A percentile compares a stretch with the other conserved stretches of the same genome.
Evolutionary conservation across 1,140 invertebrate genomes (phyloP).

Genomic region (Macrobrachium rosenbergii): DNA sequence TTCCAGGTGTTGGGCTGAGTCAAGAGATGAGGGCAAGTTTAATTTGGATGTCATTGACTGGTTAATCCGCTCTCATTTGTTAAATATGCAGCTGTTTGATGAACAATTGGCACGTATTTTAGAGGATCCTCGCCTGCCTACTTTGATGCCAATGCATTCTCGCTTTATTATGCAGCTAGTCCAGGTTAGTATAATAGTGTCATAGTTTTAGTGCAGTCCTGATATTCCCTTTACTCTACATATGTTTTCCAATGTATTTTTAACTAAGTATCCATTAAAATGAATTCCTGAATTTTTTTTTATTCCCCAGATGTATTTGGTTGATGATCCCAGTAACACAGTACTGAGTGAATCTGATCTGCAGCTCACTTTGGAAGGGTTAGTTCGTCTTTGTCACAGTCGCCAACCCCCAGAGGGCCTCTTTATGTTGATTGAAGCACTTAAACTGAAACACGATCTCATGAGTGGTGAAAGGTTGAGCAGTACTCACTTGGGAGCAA

Average conservation of each 20-base stretch:
- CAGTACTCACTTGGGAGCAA: slow-evolving; percentile 22
- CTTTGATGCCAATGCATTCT: slow-evolving; percentile 76
- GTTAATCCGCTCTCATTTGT: slow-evolving; percentile 81
- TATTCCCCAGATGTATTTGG: slow-evolving; percentile 77
- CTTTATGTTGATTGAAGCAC: slow-evolving; percentile 65
- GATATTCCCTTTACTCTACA: too few species aligned
- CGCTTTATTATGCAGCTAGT: slow-evolving; percentile 92
- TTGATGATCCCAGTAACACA: slow-evolving; percentile 86
- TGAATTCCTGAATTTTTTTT: too few species aligned
- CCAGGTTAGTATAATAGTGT: slow-evolving; percentile 71
- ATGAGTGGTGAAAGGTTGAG: slow-evolving; percentile 42
- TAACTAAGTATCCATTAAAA: too few species aligned
- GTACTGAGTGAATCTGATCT: slow-evolving; percentile 82
- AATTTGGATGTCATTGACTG: slow-evolving; percentile 93
- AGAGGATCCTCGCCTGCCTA: slow-evolving; percentile 76
- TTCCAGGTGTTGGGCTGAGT: slow-evolving; percentile 74
- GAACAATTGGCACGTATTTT: slow-evolving; percentile 86
- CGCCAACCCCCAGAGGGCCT: slow-evolving; percentile 66
- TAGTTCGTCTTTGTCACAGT: slow-evolving; percentile 60
- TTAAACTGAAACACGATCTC: slow-evolving; percentile 65
- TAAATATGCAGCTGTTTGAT: slow-evolving; percentile 85
- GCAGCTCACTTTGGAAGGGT: slow-evolving; percentile 79
- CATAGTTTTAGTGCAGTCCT: too few species aligned
- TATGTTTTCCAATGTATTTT: background rate
- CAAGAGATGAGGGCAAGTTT: slow-evolving; percentile 88